These are phyloP conservation scores for Tribolium freemani DNA, from an alignment of 2,888 invertebrate species.

Conservation along the genomic window DNA sequence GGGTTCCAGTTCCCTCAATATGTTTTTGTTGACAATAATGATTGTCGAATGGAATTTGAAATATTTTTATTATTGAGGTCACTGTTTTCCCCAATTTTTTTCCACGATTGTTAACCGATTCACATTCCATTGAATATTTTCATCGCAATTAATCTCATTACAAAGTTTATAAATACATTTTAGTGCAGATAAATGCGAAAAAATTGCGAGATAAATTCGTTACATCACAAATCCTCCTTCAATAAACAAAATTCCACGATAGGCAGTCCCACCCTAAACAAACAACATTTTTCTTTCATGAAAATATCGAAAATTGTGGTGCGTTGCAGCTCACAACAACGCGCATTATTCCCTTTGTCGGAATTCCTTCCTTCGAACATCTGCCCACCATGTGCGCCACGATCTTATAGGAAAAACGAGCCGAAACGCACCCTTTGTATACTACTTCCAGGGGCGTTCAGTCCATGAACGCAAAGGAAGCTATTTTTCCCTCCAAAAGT, in stretches of 20 bases:
- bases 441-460: too few species aligned
- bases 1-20: conserved; percentile 23
- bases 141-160: conserved; percentile 37
- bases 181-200: conserved; percentile 25
- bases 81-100: conserved; percentile 64
- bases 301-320: conserved; percentile 10
- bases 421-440: conserved; percentile 37
- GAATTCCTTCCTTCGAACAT: conserved; percentile 40
- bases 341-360: conserved; percentile 31
- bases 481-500: too few species aligned
- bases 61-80: conserved; percentile 66
- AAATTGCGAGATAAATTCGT: conserved; percentile 31
- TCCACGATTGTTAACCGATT: conserved; percentile 50
- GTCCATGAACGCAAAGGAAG: too few species aligned
- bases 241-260: conserved; percentile 44
- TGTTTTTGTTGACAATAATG: conserved; percentile 56
- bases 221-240: conserved; percentile 41
- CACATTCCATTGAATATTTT: conserved; percentile 51
- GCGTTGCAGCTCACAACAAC: background rate
- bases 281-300: conserved; percentile 13
- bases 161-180: conserved; percentile 30
- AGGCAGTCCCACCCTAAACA: conserved; percentile 20
- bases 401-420: conserved; percentile 24
- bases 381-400: conserved; percentile 46
- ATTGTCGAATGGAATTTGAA: conserved; percentile 64